Percentiles rank a stretch among this genome's conserved stretches.
phyloP scores from a whole-genome alignment of 2,797 vertebrate species.

The Ciconia nigra region DNA sequence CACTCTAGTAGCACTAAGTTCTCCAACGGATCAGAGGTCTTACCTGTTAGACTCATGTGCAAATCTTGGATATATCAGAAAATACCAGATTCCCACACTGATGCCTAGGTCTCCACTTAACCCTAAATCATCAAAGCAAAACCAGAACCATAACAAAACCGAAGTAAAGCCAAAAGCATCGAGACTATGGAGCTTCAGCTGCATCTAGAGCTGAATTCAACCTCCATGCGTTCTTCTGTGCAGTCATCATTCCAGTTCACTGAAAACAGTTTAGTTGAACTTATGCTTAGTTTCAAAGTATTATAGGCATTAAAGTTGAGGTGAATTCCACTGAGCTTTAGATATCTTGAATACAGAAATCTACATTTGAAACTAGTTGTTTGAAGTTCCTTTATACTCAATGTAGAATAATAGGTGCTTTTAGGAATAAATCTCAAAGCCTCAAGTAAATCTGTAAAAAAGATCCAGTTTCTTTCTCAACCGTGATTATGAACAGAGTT shows the following conservation, averaged over 20 bases:
- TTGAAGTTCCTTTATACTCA: background rate
- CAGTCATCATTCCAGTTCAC: background rate
- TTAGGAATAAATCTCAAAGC: background rate
- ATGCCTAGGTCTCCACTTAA: background rate
- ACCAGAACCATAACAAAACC: background rate
- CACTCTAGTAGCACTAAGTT: background rate
- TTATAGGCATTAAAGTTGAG: background rate
- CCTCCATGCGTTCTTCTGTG: background rate
- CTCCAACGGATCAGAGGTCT: background rate
- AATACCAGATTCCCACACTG: background rate
- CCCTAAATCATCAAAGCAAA: background rate
- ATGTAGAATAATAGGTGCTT: background rate
- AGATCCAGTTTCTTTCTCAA: accelerated
- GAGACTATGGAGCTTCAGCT: background rate
- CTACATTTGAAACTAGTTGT: background rate
- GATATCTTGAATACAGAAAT: background rate
- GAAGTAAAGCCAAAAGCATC: background rate
- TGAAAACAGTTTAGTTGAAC: background rate
- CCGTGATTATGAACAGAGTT: background rate
- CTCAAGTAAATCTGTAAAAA: background rate
- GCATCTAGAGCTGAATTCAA: background rate
- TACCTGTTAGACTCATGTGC: background rate
- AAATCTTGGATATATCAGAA: background rate
- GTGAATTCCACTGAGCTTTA: background rate
- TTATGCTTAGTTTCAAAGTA: background rate